A percentile compares a stretch with the other conserved stretches of the same genome.
phyloP scores from a whole-genome alignment of 2,888 invertebrate genomes.

The Halictus quadricinctus region DNA sequence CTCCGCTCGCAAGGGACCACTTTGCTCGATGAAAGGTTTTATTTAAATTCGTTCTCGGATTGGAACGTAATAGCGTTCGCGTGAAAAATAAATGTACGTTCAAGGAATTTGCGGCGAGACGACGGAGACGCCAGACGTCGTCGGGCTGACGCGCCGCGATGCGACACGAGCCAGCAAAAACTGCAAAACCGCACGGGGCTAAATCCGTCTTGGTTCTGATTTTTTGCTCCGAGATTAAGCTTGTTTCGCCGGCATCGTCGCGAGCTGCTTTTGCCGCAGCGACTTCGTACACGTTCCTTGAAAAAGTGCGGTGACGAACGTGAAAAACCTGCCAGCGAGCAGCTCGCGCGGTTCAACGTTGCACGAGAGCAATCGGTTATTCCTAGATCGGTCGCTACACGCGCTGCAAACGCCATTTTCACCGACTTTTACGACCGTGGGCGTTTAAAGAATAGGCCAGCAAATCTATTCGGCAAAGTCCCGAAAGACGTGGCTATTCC shows the following conservation, averaged over 20 bases:
- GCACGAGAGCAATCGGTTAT: not conserved
- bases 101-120: not conserved
- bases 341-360: not conserved
- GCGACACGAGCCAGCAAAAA: slow-evolving; percentile 4
- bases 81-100: slow-evolving; percentile 9
- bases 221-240: slow-evolving; percentile 27
- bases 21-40: slow-evolving; percentile 26
- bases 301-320: not conserved
- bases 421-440: not conserved
- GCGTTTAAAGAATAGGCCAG: not conserved
- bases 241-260: slow-evolving; percentile 9
- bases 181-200: not conserved
- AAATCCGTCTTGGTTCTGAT: slow-evolving; percentile 20
- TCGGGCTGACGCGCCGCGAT: not conserved
- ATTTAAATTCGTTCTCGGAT: slow-evolving; percentile 32
- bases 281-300: slow-evolving; percentile 5
- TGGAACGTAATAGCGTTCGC: not conserved
- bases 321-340: not conserved
- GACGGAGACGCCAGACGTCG: not conserved
- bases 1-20: not conserved
- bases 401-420: not conserved
- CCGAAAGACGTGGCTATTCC: too few relatives aligned
- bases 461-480: too few relatives aligned
- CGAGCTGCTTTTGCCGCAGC: slow-evolving; percentile 8
- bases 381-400: not conserved